Percentiles rank a stretch among this genome's conserved stretches.
Conservation (phyloP, 1,140 invertebrate genomes). For the Pinna nobilis region DNA sequence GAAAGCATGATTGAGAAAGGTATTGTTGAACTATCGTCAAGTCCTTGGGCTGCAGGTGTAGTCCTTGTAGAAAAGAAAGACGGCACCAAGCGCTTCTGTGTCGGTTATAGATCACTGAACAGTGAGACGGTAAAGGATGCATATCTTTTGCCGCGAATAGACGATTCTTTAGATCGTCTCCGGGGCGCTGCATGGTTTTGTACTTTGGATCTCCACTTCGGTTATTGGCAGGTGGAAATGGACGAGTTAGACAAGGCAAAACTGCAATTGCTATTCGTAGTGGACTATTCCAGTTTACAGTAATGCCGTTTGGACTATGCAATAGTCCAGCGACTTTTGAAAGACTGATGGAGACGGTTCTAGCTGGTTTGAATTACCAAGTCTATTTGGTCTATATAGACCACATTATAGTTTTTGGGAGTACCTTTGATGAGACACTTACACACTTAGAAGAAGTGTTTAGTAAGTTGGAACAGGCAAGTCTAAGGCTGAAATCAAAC, state of each 20-base stretch:
- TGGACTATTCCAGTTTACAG: neutral
- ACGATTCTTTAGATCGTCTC: constrained; percentile 8
- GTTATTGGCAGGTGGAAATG: constrained; percentile 13
- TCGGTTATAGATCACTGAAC: constrained; percentile 32
- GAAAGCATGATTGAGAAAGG: constrained; percentile 5
- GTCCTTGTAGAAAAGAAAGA: constrained; percentile 36
- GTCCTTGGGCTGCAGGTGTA: constrained; percentile 35
- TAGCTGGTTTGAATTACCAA: constrained; percentile 28
- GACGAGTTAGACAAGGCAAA: constrained; percentile 1
- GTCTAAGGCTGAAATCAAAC: constrained; percentile 37
- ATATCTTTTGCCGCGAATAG: constrained; percentile 4
- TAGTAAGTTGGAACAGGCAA: constrained; percentile 10
- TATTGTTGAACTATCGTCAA: neutral
- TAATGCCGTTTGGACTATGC: neutral
- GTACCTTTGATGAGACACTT: constrained; percentile 14
- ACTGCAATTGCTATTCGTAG: constrained; percentile 1
- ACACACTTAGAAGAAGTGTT: constrained; percentile 29
- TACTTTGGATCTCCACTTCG: constrained; percentile 1
- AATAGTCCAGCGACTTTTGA: constrained; percentile 8
- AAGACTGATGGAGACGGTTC: constrained; percentile 13
- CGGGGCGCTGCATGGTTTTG: constrained; percentile 12
- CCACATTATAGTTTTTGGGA: constrained; percentile 43
- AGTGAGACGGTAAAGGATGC: constrained; percentile 29
- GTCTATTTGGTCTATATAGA: constrained; percentile 40
- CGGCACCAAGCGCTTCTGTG: constrained; percentile 3